A percentile compares a stretch with the other conserved stretches of the same genome.
phyloP scores from a whole-genome alignment of 2,888 invertebrate genomes.

The Hydrotaea cyrtoneurina region DNA sequence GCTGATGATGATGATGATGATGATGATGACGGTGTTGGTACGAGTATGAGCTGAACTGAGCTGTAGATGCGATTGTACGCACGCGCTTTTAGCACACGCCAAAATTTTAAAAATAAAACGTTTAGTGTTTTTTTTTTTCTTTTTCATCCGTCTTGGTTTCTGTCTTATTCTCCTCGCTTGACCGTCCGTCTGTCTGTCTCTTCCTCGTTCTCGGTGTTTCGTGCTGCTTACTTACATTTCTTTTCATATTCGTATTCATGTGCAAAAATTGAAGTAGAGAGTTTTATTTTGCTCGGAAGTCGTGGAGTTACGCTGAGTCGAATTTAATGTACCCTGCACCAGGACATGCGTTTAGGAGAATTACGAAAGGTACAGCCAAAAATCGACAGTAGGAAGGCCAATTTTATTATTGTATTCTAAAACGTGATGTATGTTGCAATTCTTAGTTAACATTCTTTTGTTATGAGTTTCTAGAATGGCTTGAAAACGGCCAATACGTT shows the following conservation, averaged over 20 bases:
- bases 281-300: slow-evolving; percentile 30
- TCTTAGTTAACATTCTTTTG: too few relatives aligned
- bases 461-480: too few relatives aligned
- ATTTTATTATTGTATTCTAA: too few relatives aligned
- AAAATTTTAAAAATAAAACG: slow-evolving; percentile 47
- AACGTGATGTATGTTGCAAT: too few relatives aligned
- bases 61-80: slow-evolving; percentile 37
- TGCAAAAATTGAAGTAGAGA: slow-evolving; percentile 49
- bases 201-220: background rate
- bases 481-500: too few relatives aligned
- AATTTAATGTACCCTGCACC: background rate
- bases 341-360: too few relatives aligned
- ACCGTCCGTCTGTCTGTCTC: background rate
- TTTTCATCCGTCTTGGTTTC: slow-evolving; percentile 22
- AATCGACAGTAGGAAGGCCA: too few relatives aligned
- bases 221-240: background rate
- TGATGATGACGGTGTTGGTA: background rate
- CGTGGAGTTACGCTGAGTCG: background rate
- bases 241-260: slow-evolving; percentile 21
- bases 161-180: slow-evolving; percentile 32
- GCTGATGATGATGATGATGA: slow-evolving; percentile 27
- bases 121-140: slow-evolving; percentile 44
- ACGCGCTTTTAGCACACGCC: slow-evolving; percentile 66
- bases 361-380: too few relatives aligned
- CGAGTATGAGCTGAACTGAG: background rate